These are phyloP conservation scores for Tauraco erythrolophus DNA, from an alignment of 2,113 vertebrate genomes.

Conservation along the genomic window DNA sequence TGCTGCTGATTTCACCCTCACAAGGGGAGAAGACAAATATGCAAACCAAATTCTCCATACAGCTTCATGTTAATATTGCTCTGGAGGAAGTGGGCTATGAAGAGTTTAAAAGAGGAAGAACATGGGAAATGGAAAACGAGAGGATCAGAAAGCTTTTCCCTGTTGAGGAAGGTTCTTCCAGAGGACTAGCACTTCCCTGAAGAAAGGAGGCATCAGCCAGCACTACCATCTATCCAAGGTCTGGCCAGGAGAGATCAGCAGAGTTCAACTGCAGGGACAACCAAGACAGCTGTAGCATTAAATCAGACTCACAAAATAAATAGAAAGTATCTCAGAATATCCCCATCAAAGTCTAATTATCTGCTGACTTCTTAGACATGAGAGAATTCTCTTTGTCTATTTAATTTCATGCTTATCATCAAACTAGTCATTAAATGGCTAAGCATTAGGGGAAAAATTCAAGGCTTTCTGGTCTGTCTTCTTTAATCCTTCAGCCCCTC, in stretches of 20 bases:
- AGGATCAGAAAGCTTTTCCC: not conserved
- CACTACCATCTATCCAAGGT: not conserved
- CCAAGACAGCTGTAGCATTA: not conserved
- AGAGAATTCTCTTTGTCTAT: constrained; percentile 67
- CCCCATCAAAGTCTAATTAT: constrained; percentile 47
- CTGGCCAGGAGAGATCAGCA: not conserved
- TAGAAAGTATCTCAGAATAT: constrained; percentile 27
- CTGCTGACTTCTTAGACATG: constrained; percentile 47
- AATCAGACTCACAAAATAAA: not conserved
- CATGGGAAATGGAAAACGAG: not conserved
- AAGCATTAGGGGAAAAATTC: constrained; percentile 55
- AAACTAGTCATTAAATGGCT: constrained; percentile 67
- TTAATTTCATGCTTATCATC: constrained; percentile 75
- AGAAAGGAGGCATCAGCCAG: not conserved
- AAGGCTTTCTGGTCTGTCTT: constrained; percentile 60
- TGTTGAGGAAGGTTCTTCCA: not conserved
- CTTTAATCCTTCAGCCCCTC: constrained; percentile 53
- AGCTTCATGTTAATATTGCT: not conserved
- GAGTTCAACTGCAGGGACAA: not conserved
- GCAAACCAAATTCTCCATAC: not conserved
- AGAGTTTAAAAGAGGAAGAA: not conserved
- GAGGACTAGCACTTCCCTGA: not conserved
- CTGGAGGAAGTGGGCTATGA: not conserved
- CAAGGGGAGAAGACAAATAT: not conserved
- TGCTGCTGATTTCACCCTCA: not conserved